Conservation (phyloP, 2,888 invertebrate species). For the Galerucella calmariensis region DNA sequence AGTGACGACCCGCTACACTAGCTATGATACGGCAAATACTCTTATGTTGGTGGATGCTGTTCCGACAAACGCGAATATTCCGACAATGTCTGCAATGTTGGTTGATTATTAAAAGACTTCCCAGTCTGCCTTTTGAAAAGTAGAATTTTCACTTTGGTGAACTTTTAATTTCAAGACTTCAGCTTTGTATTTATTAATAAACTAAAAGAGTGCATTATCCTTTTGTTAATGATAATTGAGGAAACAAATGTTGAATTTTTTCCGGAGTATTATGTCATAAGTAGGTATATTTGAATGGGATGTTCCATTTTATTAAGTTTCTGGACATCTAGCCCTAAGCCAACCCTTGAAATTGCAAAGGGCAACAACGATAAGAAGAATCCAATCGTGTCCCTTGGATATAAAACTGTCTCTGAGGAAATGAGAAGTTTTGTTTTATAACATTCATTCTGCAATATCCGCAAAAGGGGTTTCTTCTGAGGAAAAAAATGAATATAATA, state of each 20-base stretch:
- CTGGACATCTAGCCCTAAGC: constrained; percentile 58
- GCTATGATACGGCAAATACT: constrained; percentile 2
- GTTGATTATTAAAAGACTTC: not conserved
- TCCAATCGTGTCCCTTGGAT: constrained; percentile 45
- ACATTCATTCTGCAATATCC: constrained; percentile 29
- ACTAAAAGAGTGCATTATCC: too few relatives aligned
- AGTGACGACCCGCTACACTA: constrained; percentile 48
- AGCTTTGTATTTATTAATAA: too few relatives aligned
- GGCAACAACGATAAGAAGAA: constrained; percentile 50
- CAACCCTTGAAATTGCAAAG: constrained; percentile 60
- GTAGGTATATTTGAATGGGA: constrained; percentile 55
- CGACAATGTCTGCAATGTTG: constrained; percentile 1
- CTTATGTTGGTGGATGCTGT: not conserved
- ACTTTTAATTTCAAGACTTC: not conserved
- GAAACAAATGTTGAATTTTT: not conserved
- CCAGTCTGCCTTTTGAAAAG: not conserved
- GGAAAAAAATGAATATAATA: constrained; percentile 9
- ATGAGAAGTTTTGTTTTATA: constrained; percentile 34
- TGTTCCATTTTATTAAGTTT: constrained; percentile 59
- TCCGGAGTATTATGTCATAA: constrained; percentile 50
- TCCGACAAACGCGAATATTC: constrained; percentile 4
- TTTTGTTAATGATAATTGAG: too few relatives aligned
- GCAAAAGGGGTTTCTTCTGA: not conserved
- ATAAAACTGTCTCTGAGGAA: constrained; percentile 34
- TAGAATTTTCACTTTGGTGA: not conserved